These are phyloP conservation scores for Diarsia dahlii DNA, from an alignment of 2,888 invertebrate genomes.

Conservation along the genomic window DNA sequence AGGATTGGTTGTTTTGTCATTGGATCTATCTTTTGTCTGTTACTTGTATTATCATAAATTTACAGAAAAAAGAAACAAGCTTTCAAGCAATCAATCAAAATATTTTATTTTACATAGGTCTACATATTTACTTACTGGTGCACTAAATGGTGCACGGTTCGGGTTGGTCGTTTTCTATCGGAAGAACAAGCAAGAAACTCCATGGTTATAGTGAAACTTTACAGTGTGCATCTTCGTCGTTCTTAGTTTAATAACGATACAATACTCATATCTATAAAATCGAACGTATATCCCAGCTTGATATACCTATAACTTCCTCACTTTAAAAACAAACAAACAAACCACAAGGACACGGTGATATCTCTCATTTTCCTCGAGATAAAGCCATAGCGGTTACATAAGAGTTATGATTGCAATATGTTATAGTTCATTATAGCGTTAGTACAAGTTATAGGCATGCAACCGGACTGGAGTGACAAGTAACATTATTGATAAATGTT, in stretches of 20 bases:
- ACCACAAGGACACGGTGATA: slow-evolving; percentile 27
- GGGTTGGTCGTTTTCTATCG: too few relatives aligned
- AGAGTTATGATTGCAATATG: slow-evolving; percentile 63
- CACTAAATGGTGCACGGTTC: too few relatives aligned
- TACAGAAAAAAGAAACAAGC: neutral
- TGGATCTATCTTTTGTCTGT: too few relatives aligned
- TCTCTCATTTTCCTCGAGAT: slow-evolving; percentile 52
- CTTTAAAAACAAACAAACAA: slow-evolving; percentile 44
- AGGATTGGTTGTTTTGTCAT: neutral
- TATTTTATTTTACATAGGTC: too few relatives aligned
- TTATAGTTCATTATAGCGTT: slow-evolving; percentile 56
- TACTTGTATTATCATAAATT: neutral
- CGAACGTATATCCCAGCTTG: neutral
- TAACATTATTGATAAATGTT: slow-evolving; percentile 70
- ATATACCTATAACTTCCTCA: slow-evolving; percentile 35
- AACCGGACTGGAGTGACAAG: slow-evolving; percentile 67
- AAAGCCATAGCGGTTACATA: slow-evolving; percentile 48
- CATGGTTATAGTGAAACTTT: neutral
- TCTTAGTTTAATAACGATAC: neutral
- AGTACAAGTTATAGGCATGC: slow-evolving; percentile 60
- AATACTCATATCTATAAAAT: too few relatives aligned
- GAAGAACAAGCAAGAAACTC: too few relatives aligned
- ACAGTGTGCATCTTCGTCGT: neutral
- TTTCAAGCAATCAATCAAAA: too few relatives aligned
- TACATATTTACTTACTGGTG: too few relatives aligned